Evolutionary conservation across 2,797 vertebrate genomes (phyloP), one percentile per base, ranked within the genome.

Genomic region (Odontamblyopus lacepedii): DNA sequence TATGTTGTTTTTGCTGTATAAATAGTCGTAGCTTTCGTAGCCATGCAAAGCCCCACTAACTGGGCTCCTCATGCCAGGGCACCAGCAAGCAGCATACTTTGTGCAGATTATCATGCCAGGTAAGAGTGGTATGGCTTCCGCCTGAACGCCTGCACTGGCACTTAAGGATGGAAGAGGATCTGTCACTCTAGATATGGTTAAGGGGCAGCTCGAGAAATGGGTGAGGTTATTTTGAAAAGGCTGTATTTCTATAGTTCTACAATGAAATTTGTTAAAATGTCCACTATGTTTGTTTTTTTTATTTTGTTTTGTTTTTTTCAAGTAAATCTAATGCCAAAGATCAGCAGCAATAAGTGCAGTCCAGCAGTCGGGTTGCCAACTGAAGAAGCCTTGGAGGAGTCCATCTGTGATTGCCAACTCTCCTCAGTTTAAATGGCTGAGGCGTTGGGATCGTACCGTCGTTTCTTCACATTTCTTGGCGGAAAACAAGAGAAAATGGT

Each of bases 391-490:
- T 93, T 81, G 89, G 91, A 94, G 89, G 90, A 91, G 93, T 90
- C 81, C 76, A 76, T 89, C 83, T 76, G 83, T 85, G 91, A 85
- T 85, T 67, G 86, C 78, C 83, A 79, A 87, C 86, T 83, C 85
- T 66, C 71, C 85, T 81, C 77, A 55, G 77, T 72, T 92, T 96
- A 99, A 94, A 99, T 98, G 91, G 95, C 96, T 73, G 95, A 78
- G 93, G 96, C 87, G 80, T 90, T 97, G 76, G 97, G 97, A 88
- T 99, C 96, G 4, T 98, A 98, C 73, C 97, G 95, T 88, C 96
- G 93, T 91, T 98, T 98, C 95, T 99, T 99, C 94, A 99, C 97
- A 92, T 98, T 99, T 97, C 97, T 99, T 97, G 72, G 88, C 15
- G 71, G 75, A 82, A 89, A 80, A 88, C 74, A 85, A 89, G 82